Conservation (phyloP, 1,140 invertebrate species). For the Hypsibius dujardini region DNA sequence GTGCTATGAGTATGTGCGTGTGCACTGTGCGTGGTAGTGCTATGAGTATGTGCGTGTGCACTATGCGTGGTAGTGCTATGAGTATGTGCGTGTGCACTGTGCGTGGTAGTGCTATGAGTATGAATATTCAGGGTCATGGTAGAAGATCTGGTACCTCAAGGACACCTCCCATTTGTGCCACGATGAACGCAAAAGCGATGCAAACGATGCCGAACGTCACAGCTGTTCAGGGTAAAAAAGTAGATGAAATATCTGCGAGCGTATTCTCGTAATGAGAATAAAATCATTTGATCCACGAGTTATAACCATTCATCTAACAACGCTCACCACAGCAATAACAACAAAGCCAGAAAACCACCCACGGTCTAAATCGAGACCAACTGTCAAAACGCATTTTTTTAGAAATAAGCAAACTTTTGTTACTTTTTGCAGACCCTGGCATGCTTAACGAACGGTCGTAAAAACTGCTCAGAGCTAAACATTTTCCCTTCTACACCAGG, state of each 20-base stretch:
- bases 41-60: constrained; percentile 12
- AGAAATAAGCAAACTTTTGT: too few species aligned
- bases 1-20: too few species aligned
- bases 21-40: background rate
- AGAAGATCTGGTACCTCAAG: constrained; percentile 33
- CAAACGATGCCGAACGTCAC: constrained; percentile 48
- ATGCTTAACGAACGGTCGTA: too few species aligned
- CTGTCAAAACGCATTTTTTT: too few species aligned
- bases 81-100: constrained; percentile 14
- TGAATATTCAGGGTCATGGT: too few species aligned
- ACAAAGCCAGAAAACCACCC: too few species aligned
- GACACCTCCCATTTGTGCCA: constrained; percentile 50
- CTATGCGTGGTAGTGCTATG: background rate
- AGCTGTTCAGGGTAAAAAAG: constrained; percentile 36
- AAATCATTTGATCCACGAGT: background rate
- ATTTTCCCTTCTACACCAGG: too few species aligned
- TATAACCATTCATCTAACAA: background rate
- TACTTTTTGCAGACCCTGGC: too few species aligned
- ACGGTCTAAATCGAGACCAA: too few species aligned
- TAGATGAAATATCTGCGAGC: constrained; percentile 22
- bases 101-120: constrained; percentile 4
- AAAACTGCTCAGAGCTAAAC: too few species aligned
- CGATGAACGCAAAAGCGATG: constrained; percentile 52
- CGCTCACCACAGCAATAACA: too few species aligned
- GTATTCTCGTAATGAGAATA: background rate